Percentiles rank a stretch among this genome's conserved stretches.
Conservation (phyloP, 2,888 invertebrate genomes). For the Macrophya alboannulata region DNA sequence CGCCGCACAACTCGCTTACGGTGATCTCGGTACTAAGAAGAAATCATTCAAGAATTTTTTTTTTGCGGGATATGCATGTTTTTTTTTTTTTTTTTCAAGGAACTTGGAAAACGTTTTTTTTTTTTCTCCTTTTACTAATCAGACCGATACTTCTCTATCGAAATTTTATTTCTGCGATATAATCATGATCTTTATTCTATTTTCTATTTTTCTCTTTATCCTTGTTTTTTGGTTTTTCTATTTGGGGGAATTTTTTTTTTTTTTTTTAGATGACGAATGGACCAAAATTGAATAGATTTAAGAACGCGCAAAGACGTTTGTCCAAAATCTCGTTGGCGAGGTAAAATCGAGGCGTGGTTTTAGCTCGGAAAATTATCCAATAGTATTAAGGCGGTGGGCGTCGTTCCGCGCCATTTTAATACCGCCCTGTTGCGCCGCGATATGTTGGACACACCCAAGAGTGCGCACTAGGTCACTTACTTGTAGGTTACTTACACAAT, state of each 20-base stretch:
- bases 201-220: not conserved
- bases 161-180: no score
- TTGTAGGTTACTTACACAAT: not conserved
- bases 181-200: not conserved
- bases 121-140: no score
- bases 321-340: not conserved
- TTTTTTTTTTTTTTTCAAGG: not conserved
- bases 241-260: not conserved
- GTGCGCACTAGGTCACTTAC: not conserved
- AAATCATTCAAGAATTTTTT: not conserved
- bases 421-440: not conserved
- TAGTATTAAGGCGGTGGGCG: conserved; percentile 1
- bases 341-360: not conserved
- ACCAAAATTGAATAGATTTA: not conserved
- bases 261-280: not conserved
- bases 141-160: no score
- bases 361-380: conserved; percentile 9
- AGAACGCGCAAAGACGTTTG: no score
- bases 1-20: not conserved
- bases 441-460: conserved; percentile 14
- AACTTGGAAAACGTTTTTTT: no score
- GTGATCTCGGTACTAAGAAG: not conserved
- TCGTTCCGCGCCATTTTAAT: conserved; percentile 33
- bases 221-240: not conserved
- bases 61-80: not conserved